Percentiles rank a stretch among this genome's conserved stretches.
Conservation (phyloP, 1,140 invertebrate genomes). For the Oryctes rhinoceros region DNA sequence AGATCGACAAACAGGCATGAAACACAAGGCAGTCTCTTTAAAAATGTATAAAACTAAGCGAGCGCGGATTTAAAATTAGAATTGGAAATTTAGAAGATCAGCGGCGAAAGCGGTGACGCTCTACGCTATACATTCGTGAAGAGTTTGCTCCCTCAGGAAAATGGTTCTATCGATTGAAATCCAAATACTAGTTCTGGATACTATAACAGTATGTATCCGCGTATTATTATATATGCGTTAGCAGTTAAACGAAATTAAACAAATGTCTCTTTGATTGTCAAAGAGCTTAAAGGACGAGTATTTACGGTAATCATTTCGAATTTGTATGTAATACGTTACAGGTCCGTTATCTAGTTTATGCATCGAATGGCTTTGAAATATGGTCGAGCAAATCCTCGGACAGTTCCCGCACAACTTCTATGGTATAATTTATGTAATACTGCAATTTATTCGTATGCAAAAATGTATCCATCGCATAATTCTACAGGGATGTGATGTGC, state of each 20-base stretch:
- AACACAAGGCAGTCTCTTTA: background rate
- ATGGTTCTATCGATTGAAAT: background rate
- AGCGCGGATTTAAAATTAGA: constrained; percentile 8
- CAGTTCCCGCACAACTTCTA: background rate
- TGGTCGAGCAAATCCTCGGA: background rate
- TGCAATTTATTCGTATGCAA: background rate
- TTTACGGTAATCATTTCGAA: background rate
- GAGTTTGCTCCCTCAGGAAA: background rate
- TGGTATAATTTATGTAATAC: background rate
- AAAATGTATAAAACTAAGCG: constrained; percentile 22
- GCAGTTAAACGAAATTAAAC: background rate
- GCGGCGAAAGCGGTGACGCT: constrained; percentile 4
- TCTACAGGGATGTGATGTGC: background rate
- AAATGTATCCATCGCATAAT: background rate
- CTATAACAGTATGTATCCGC: background rate
- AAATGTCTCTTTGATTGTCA: background rate
- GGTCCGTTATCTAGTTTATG: background rate
- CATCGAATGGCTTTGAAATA: background rate
- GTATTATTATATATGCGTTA: background rate
- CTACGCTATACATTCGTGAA: background rate
- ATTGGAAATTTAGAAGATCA: constrained; percentile 17
- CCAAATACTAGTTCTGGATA: background rate
- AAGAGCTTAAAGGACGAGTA: background rate
- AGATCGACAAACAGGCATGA: constrained; percentile 15
- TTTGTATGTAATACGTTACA: background rate